Evolutionary conservation across 2,888 invertebrate species (phyloP), one percentile per base, ranked within the genome.

Genomic region (Dryadula phaetusa): DNA sequence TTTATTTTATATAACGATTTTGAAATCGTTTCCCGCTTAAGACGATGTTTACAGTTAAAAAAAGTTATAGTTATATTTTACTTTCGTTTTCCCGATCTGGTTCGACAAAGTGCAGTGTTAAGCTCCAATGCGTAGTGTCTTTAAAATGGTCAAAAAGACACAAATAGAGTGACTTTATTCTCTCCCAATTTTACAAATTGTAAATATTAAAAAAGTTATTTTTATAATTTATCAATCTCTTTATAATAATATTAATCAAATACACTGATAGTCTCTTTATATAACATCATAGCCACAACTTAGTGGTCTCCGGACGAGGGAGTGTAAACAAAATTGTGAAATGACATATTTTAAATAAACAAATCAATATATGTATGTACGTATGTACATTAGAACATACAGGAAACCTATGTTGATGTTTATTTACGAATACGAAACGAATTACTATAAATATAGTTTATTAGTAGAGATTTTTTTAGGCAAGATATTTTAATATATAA

Each of bases 271-370:
- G 28, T 32, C 52, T 52, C 52, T 32, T 32, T 32, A 52, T 52
- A 32, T 52, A 52, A 52, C 28, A 52, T 52, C 52, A 52, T 52
- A 52, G 52, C 52, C 52, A 16, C 56, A 40, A 10, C 56, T 52
- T 56, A 56, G 25, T 40, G 40, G 46, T 46, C 20, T 56, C 70
- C 72, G 75, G 71, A 70, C 66, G 73, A 65, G 16, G 22, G 16
- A 37, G 22, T 32, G 64, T 69, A 73, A 75, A 75, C 74, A 60
- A 75, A 25, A 58, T 67, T 67, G 52, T 64, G 22, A 58, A 58
- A 22, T 49, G 49, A 44, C 67, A 67, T 62, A 62, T 63, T 63
- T 67, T 25, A 67, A 63, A 69, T 63, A 72, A 72, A 74, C 72
- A 74, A 69, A 67, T 67, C 61, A 69, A 62, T 56, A 64, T 1